These are phyloP conservation scores for Chloroceryle inda DNA, from an alignment of 2,797 vertebrate species.

Conservation along the genomic window DNA sequence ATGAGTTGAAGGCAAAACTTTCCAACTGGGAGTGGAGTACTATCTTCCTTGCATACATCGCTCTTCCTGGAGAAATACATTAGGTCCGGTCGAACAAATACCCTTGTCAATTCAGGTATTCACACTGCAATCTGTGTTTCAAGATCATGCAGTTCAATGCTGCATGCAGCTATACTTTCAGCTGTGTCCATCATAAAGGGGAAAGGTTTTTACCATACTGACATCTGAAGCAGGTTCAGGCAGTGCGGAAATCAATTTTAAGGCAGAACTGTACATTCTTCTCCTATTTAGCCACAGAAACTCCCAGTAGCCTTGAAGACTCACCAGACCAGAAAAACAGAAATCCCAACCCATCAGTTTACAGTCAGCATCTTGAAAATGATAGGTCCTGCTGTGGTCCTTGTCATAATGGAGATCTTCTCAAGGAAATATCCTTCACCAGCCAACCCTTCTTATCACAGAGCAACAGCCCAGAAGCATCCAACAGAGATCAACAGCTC, in stretches of 20 bases:
- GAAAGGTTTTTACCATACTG: not conserved
- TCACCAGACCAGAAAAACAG: not conserved
- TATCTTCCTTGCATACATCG: not conserved
- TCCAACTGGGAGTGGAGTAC: not conserved
- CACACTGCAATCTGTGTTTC: not conserved
- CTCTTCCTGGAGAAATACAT: not conserved
- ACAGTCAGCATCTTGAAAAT: not conserved
- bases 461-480: not conserved
- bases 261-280: not conserved
- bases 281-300: not conserved
- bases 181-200: not conserved
- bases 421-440: not conserved
- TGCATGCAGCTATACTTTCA: not conserved
- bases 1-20: not conserved
- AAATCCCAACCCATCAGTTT: not conserved
- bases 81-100: not conserved
- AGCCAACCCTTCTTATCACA: not conserved
- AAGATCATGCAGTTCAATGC: not conserved
- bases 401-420: not conserved
- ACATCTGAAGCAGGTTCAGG: not conserved
- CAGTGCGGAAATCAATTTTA: not conserved
- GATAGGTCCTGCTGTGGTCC: not conserved
- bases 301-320: not conserved
- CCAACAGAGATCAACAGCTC: not conserved
- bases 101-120: not conserved